Percentiles rank a stretch among this genome's conserved stretches.
These are phyloP conservation scores for Donacobius atricapilla DNA, from an alignment of 2,113 vertebrate species.

Conservation along the genomic window DNA sequence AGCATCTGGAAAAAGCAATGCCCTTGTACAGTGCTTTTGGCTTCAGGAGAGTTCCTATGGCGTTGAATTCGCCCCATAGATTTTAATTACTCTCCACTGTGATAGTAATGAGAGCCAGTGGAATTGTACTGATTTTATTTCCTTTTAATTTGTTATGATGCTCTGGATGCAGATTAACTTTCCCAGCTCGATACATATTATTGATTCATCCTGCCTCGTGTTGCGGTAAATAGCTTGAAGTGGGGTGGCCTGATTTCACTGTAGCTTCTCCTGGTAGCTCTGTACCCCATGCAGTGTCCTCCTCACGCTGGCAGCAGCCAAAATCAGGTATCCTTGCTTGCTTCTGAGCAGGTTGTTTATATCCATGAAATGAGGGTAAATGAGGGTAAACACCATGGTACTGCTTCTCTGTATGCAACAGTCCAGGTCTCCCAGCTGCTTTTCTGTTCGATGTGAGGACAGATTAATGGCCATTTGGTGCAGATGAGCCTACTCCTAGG, in stretches of 20 bases:
- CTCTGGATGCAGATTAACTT: slow-evolving; percentile 61
- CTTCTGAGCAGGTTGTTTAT: background rate
- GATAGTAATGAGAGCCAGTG: slow-evolving; percentile 42
- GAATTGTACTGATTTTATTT: slow-evolving; percentile 60
- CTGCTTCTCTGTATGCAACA: background rate
- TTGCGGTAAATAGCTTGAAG: background rate
- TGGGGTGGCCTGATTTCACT: background rate
- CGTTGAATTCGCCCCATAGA: background rate
- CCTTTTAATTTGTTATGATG: slow-evolving; percentile 65
- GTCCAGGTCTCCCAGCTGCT: background rate
- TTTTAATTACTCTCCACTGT: slow-evolving; percentile 63
- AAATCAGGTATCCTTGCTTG: background rate
- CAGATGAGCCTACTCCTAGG: background rate
- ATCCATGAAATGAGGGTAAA: background rate
- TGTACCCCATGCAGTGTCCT: background rate
- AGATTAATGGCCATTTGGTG: background rate
- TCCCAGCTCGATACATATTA: slow-evolving; percentile 31
- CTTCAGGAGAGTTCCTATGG: background rate
- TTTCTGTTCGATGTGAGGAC: background rate
- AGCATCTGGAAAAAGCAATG: background rate
- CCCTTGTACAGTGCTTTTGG: background rate
- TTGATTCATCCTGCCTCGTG: slow-evolving; percentile 35
- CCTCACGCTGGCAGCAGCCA: fast-evolving
- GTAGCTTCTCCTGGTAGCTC: background rate
- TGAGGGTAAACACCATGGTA: background rate